These are phyloP conservation scores for Tragulus kanchil DNA, from an alignment of 2,113 vertebrate genomes.

Conservation along the genomic window DNA sequence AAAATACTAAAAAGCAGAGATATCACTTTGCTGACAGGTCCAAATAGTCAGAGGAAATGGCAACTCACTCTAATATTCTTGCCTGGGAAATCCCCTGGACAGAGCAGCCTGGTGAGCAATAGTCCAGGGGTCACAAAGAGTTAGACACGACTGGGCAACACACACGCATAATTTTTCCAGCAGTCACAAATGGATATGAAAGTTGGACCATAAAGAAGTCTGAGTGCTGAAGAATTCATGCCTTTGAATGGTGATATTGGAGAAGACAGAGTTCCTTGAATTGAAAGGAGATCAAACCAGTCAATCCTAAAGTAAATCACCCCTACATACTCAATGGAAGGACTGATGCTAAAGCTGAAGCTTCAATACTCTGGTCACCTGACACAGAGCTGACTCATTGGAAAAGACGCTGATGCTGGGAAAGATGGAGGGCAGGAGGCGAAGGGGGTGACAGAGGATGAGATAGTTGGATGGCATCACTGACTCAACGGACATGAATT, in stretches of 20 bases:
- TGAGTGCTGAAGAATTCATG: not conserved
- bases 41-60: not conserved
- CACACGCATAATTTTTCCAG: not conserved
- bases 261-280: not conserved
- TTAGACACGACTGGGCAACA: too few relatives aligned
- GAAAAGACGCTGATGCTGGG: not conserved
- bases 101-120: too few relatives aligned
- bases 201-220: not conserved
- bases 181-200: not conserved
- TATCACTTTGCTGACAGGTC: not conserved
- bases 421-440: not conserved
- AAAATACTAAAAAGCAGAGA: not conserved
- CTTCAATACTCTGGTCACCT: not conserved
- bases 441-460: not conserved
- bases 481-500: not conserved
- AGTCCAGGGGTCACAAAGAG: too few relatives aligned
- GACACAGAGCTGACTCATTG: not conserved
- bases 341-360: not conserved
- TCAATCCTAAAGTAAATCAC: not conserved
- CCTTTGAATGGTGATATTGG: not conserved
- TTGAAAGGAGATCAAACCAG: not conserved
- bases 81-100: too few relatives aligned
- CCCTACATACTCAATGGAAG: not conserved
- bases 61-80: too few relatives aligned
- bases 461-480: not conserved